phyloP scores from a whole-genome alignment of 2,888 invertebrate genomes.

The Stenchaetothrips biformis region DNA sequence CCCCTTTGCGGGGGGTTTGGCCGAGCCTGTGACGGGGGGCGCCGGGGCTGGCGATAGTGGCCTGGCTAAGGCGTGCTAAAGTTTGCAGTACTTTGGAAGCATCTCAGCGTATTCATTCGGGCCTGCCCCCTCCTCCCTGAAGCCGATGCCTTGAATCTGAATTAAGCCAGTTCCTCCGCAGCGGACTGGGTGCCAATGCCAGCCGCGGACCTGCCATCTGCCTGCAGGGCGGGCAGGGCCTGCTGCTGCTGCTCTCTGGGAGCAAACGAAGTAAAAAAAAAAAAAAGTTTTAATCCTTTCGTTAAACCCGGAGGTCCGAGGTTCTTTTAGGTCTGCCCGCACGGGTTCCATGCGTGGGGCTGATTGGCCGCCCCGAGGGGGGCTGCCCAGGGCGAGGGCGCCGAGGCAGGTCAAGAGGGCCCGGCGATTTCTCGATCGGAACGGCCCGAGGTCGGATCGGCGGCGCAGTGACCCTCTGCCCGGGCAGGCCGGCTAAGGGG shows the following conservation, averaged over 20 bases:
- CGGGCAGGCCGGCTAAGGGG: background rate
- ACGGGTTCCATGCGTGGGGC: no score
- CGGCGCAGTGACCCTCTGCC: no score
- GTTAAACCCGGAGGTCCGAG: no score
- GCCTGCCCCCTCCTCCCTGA: no score
- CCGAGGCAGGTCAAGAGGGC: background rate
- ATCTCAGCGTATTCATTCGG: slow-evolving; percentile 3
- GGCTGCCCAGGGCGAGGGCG: no score
- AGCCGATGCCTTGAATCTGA: background rate
- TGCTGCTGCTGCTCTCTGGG: no score
- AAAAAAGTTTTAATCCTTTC: no score
- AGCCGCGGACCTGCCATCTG: background rate
- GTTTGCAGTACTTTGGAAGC: slow-evolving; percentile 17
- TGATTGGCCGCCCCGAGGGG: no score
- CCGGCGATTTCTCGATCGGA: background rate
- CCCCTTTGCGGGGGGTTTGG: no score
- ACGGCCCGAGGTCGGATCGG: background rate
- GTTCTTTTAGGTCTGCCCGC: no score
- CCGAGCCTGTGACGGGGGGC: background rate
- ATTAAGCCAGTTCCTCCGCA: background rate
- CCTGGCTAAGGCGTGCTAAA: no score
- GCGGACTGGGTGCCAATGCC: background rate
- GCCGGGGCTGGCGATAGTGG: background rate
- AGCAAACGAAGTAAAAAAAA: no score
- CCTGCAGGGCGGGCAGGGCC: background rate